These are phyloP conservation scores for Bombylius discolor DNA, from an alignment of 2,888 invertebrate genomes.

Conservation along the genomic window DNA sequence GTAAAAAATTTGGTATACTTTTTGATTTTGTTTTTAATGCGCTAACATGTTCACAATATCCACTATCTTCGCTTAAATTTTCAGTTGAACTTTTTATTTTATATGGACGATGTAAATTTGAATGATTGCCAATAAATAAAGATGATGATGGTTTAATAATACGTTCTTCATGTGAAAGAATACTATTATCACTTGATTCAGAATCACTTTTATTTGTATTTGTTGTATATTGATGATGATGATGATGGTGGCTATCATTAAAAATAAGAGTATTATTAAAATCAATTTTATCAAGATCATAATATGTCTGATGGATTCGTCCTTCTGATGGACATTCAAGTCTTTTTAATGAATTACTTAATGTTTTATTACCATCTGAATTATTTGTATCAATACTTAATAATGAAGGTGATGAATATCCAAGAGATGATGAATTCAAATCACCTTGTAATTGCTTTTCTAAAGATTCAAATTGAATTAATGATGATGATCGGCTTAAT, in stretches of 20 bases:
- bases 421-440: slow-evolving; percentile 26
- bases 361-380: slow-evolving; percentile 1
- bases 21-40: slow-evolving; percentile 31
- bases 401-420: slow-evolving; percentile 34
- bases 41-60: slow-evolving; percentile 47
- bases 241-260: slow-evolving; percentile 16
- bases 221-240: slow-evolving; percentile 21
- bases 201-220: slow-evolving; percentile 14
- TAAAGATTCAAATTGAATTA: slow-evolving; percentile 73
- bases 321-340: slow-evolving; percentile 31
- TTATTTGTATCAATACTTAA: slow-evolving; percentile 24
- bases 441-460: slow-evolving; percentile 51
- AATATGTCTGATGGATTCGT: slow-evolving; percentile 31
- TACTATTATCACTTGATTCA: slow-evolving; percentile 17
- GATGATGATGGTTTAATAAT: slow-evolving; percentile 3
- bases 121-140: background rate
- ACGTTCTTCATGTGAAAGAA: slow-evolving; percentile 16
- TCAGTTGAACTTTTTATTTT: slow-evolving; percentile 50
- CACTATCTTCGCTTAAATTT: slow-evolving; percentile 69
- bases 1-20: slow-evolving; percentile 37
- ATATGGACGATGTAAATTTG: background rate
- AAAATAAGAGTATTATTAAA: slow-evolving; percentile 24
- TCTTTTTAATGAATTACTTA: slow-evolving; percentile 25
- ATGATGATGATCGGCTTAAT: slow-evolving; percentile 63
- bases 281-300: slow-evolving; percentile 31